A percentile compares a stretch with the other conserved stretches of the same genome.
These are phyloP conservation scores for Pollachius pollachius DNA, from an alignment of 2,113 vertebrate genomes.

Conservation along the genomic window DNA sequence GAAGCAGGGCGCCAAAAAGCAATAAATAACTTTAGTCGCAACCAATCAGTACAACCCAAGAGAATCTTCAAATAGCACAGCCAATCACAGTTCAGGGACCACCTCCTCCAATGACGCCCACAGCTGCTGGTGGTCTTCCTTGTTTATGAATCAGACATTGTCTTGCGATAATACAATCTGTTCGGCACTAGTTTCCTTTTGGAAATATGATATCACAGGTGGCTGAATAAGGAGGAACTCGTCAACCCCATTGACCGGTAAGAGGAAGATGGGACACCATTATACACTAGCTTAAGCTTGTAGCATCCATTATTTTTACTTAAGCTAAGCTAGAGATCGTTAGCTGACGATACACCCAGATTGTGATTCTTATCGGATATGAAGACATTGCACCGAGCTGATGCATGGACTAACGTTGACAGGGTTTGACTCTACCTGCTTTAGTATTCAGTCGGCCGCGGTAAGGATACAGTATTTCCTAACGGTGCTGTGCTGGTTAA, in stretches of 20 bases:
- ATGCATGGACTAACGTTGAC: too few relatives aligned
- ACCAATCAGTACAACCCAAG: neutral
- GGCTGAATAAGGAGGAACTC: conserved; percentile 20
- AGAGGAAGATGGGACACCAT: conserved; percentile 6
- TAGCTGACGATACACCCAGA: conserved; percentile 2
- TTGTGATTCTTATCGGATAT: too few relatives aligned
- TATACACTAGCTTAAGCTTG: neutral
- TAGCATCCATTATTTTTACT: too few relatives aligned
- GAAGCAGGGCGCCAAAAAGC: too few relatives aligned
- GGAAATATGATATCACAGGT: conserved; percentile 18
- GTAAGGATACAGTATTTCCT: too few relatives aligned
- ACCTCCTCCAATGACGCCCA: conserved; percentile 1
- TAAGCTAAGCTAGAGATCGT: conserved; percentile 19
- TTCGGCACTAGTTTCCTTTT: neutral
- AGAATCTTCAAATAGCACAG: neutral
- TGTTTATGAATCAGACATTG: conserved; percentile 3
- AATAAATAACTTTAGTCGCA: neutral
- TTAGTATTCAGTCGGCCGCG: too few relatives aligned
- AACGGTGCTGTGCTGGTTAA: too few relatives aligned
- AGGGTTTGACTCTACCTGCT: too few relatives aligned
- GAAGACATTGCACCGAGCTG: too few relatives aligned
- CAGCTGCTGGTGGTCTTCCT: neutral
- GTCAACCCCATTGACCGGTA: conserved; percentile 11
- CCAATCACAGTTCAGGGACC: neutral
- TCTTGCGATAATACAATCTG: neutral